Conservation (phyloP, 1,140 invertebrate species). For the Nixonia krombeini region DNA sequence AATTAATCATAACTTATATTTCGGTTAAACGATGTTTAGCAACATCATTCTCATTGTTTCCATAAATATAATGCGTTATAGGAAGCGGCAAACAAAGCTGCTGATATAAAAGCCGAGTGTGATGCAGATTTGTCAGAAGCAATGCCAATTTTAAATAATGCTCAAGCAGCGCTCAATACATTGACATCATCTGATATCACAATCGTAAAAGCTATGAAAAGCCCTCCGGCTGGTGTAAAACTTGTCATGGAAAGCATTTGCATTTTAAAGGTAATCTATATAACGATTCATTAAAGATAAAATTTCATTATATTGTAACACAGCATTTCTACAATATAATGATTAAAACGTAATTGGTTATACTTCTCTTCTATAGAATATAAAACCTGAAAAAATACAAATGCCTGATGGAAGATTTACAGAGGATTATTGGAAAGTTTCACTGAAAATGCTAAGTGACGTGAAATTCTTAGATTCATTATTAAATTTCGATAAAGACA, state of each 20-base stretch:
- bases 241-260: constrained; percentile 97
- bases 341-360: too few species aligned
- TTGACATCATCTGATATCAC: constrained; percentile 94
- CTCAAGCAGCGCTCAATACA: constrained; percentile 90
- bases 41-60: too few species aligned
- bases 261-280: constrained; percentile 83
- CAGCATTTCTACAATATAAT: too few species aligned
- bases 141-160: constrained; percentile 92
- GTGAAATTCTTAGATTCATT: constrained; percentile 90
- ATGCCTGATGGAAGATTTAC: constrained; percentile 80
- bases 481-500: constrained; percentile 93
- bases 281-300: too few species aligned
- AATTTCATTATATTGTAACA: too few species aligned
- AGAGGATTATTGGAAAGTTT: constrained; percentile 95
- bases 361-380: too few species aligned
- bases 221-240: constrained; percentile 92
- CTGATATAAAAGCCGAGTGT: constrained; percentile 94
- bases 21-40: constrained; percentile 7
- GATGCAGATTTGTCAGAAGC: constrained; percentile 94
- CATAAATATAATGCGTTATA: too few species aligned
- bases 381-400: constrained; percentile 87
- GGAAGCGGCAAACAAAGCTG: constrained; percentile 77
- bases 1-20: neutral
- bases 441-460: constrained; percentile 91
- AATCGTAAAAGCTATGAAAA: constrained; percentile 97